Evolutionary conservation across 2,113 vertebrate genomes (phyloP).

Genomic region (Ploceus nigricollis): DNA sequence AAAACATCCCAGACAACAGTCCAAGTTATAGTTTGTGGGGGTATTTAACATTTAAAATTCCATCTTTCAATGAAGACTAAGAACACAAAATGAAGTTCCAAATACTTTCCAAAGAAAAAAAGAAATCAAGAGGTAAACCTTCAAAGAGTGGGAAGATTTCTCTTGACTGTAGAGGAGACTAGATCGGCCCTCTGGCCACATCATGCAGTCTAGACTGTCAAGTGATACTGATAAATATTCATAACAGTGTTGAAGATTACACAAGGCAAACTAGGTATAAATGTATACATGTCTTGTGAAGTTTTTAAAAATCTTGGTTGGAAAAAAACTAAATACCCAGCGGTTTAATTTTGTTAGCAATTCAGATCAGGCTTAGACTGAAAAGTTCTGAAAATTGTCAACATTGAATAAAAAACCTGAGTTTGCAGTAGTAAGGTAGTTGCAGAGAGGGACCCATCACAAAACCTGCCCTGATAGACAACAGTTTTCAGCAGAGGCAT

Average conservation of each 20-base stretch:
- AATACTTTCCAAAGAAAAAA: neutral
- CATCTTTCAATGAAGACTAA: neutral
- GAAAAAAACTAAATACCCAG: neutral
- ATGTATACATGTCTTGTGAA: accelerated
- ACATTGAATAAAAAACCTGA: neutral
- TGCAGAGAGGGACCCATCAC: neutral
- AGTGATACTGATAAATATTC: neutral
- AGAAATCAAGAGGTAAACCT: neutral
- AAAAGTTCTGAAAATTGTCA: neutral
- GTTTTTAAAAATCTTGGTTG: neutral
- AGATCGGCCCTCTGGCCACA: neutral
- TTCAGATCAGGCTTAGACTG: neutral
- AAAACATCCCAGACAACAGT: neutral
- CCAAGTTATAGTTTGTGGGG: neutral
- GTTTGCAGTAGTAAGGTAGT: neutral
- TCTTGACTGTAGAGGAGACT: neutral
- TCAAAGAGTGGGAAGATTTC: neutral
- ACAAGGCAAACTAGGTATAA: neutral
- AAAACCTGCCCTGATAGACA: neutral
- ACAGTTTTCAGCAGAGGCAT: neutral
- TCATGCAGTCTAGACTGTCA: neutral
- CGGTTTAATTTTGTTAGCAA: neutral
- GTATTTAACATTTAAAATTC: neutral
- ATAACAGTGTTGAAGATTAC: neutral
- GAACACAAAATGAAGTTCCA: neutral